phyloP scores from a whole-genome alignment of 2,888 invertebrate species.

The Copidosoma aretas region DNA sequence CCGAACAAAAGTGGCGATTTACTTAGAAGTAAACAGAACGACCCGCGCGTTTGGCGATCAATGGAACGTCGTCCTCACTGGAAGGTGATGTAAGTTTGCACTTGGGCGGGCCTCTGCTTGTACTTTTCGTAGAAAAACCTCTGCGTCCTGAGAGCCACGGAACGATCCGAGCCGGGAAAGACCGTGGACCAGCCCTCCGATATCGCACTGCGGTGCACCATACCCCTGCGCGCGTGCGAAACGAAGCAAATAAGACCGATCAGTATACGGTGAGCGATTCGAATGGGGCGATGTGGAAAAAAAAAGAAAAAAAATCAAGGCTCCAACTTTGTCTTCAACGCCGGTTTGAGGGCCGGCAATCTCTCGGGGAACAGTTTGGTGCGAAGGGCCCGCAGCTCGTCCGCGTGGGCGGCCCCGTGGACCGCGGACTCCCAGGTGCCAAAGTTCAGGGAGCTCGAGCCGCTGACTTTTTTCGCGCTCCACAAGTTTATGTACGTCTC shows the following conservation, averaged over 20 bases:
- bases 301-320: constrained; percentile 14
- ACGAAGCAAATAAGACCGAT: constrained; percentile 34
- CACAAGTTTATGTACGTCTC: constrained; percentile 71
- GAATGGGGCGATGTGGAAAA: too few species aligned
- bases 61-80: constrained; percentile 45
- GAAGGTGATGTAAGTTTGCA: constrained; percentile 75
- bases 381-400: constrained; percentile 73
- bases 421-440: constrained; percentile 92
- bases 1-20: too few species aligned
- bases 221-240: constrained; percentile 55
- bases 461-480: constrained; percentile 43
- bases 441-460: constrained; percentile 70
- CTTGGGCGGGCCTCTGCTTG: constrained; percentile 78
- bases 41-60: not conserved
- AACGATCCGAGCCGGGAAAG: constrained; percentile 83
- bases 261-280: not conserved
- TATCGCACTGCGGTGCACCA: constrained; percentile 65
- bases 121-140: constrained; percentile 73
- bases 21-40: constrained; percentile 14
- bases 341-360: constrained; percentile 71
- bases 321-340: constrained; percentile 66
- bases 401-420: constrained; percentile 72
- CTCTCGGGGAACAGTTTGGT: constrained; percentile 71
- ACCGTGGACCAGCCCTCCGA: constrained; percentile 72
- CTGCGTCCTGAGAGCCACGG: constrained; percentile 84